Evolutionary conservation across 2,113 vertebrate genomes (phyloP).

Genomic region (Naja naja): DNA sequence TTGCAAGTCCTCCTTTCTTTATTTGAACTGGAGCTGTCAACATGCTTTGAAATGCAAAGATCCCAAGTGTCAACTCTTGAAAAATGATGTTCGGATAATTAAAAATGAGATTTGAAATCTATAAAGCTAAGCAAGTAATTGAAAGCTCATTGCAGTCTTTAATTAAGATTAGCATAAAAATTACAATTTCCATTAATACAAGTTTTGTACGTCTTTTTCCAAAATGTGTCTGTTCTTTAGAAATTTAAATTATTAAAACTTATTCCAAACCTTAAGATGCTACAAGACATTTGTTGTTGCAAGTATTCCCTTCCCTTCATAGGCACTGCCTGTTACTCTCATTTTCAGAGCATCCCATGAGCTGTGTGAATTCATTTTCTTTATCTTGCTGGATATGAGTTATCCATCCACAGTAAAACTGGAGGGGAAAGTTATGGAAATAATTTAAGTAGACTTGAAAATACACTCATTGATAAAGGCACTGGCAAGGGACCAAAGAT

Average conservation of each 20-base stretch:
- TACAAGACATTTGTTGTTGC: not conserved
- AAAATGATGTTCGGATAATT: not conserved
- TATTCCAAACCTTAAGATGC: not conserved
- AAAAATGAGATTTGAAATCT: not conserved
- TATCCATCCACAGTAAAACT: not conserved
- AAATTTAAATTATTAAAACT: not conserved
- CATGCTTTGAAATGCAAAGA: not conserved
- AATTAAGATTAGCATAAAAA: slow-evolving; percentile 1
- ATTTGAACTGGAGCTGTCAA: not conserved
- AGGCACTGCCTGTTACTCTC: not conserved
- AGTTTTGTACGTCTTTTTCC: not conserved
- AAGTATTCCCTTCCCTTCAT: not conserved
- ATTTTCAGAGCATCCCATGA: not conserved
- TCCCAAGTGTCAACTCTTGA: not conserved
- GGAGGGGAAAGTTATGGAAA: not conserved
- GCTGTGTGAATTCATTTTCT: not conserved
- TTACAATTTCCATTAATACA: not conserved
- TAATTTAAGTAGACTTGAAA: not conserved
- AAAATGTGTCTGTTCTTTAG: not conserved
- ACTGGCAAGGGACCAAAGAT: not conserved
- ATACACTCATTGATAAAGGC: not conserved
- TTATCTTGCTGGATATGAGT: not conserved
- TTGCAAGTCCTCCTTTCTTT: not conserved
- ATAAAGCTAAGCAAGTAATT: slow-evolving; percentile 1
- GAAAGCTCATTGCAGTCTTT: not conserved